These are phyloP conservation scores for Schrankia costaestrigalis DNA, from an alignment of 2,888 invertebrate genomes.

Conservation along the genomic window DNA sequence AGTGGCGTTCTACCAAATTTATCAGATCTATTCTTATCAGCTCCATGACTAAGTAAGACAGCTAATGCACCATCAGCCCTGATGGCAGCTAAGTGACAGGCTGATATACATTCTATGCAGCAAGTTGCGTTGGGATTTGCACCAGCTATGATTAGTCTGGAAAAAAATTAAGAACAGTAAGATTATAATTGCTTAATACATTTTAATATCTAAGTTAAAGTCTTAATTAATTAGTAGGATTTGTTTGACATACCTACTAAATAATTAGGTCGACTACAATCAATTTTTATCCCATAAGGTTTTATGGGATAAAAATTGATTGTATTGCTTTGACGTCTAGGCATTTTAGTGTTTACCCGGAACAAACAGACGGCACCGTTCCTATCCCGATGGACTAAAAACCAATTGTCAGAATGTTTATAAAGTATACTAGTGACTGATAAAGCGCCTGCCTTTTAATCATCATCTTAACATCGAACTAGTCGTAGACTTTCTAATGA, in stretches of 20 bases:
- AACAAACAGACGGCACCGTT: no score
- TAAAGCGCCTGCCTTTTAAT: no score
- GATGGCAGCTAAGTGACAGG: slow-evolving; percentile 53
- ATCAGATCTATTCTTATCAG: slow-evolving; percentile 42
- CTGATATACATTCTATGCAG: slow-evolving; percentile 27
- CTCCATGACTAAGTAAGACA: slow-evolving; percentile 43
- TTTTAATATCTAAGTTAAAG: neutral
- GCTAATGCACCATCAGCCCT: slow-evolving; percentile 44
- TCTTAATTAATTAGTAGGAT: neutral
- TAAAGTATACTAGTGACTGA: no score
- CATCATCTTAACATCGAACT: no score
- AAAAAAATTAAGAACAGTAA: slow-evolving; percentile 3
- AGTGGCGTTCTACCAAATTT: slow-evolving; percentile 56
- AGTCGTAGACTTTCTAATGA: no score
- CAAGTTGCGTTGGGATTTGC: slow-evolving; percentile 40
- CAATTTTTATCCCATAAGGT: neutral
- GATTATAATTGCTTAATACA: neutral
- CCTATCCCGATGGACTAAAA: no score
- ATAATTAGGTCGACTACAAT: neutral
- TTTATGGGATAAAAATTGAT: neutral
- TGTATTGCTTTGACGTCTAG: neutral
- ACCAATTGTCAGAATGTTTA: no score
- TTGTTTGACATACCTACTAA: neutral
- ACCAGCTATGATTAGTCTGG: slow-evolving; percentile 36
- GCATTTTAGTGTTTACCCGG: no score